Base-by-base conservation (phyloP, 2,888 invertebrate genomes). In the Polydrusus cervinus region DNA sequence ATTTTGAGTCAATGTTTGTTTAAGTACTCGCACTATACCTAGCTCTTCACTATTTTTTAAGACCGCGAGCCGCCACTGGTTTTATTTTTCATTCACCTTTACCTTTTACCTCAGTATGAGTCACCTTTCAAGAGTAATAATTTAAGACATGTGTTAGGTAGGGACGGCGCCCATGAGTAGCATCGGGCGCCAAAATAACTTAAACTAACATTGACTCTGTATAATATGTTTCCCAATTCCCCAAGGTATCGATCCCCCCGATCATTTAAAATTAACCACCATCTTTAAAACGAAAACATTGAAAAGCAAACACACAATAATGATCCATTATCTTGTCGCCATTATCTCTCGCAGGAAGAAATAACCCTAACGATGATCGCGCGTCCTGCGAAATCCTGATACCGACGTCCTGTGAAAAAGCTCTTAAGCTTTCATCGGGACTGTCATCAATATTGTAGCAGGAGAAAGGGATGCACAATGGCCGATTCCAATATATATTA, bases 291-390 rank as follows among this genome's bases (percentile, higher is more conserved):
- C 75, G 76, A 76, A 76, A 76, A 76, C 76, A 76, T 76, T 25
- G 76, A 73, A 76, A 76, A 73, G 76, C 76, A 74, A 76, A 76
- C 76, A 76, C 76, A 76, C 76, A 76, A 76, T 76, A 76, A 76
- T 76, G 76, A 76, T 76, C 76, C 76, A 76, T 76, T 76, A 73
- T 76, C 65, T 73, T 73, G 76, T 76, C 70, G 73, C 76, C 73
- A 76, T 76, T 76, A 76, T 76, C 66, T 70, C 66, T 34, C 47
- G 57, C 70, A 73, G 76, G 73, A 76, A 76, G 76, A 76, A 76
- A 76, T 76, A 76, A 76, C 76, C 76, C 76, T 76, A 76, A 76
- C 76, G 76, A 76, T 76, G 76, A 76, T 76, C 72, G 73, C 20
- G 18, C 71, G 75, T 75, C 76, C 76, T 76, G 76, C 76, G 25